A percentile compares a stretch with the other conserved stretches of the same genome.
phyloP scores from a whole-genome alignment of 2,888 invertebrate genomes.

The Steinernema scapterisci region DNA sequence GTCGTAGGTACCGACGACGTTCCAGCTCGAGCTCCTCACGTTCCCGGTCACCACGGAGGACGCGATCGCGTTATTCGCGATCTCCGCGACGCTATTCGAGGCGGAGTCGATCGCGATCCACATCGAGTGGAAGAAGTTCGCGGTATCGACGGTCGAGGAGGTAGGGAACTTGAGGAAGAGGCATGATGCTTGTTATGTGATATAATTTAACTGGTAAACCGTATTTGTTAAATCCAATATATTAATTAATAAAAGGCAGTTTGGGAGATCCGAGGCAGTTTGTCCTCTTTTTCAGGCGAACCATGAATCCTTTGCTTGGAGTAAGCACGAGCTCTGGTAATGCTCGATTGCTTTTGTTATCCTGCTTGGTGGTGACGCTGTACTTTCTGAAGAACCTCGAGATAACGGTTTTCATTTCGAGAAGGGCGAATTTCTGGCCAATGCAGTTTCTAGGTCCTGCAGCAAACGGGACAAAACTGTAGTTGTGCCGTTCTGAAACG shows the following conservation, averaged over 20 bases:
- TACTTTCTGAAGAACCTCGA: constrained; percentile 40
- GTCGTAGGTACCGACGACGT: not conserved
- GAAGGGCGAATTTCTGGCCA: constrained; percentile 39
- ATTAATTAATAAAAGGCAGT: no score
- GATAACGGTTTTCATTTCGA: constrained; percentile 43
- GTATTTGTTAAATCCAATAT: no score
- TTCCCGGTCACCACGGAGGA: not conserved
- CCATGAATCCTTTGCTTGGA: constrained; percentile 36
- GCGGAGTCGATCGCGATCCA: not conserved
- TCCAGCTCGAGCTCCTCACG: not conserved
- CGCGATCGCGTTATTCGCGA: not conserved
- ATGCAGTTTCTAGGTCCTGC: constrained; percentile 64
- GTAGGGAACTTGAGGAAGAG: not conserved
- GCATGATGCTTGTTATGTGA: no score
- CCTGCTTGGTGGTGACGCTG: constrained; percentile 36
- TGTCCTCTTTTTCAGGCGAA: constrained; percentile 31
- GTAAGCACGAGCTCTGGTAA: constrained; percentile 44
- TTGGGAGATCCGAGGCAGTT: no score
- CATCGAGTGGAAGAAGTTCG: not conserved
- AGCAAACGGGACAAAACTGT: constrained; percentile 62
- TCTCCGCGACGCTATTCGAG: not conserved
- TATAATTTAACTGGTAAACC: no score
- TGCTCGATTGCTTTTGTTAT: constrained; percentile 44
- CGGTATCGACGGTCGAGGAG: not conserved
- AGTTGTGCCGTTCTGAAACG: constrained; percentile 53